These are phyloP conservation scores for Phataginus tetradactyla DNA, from an alignment of 2,797 vertebrate genomes.

Conservation along the genomic window DNA sequence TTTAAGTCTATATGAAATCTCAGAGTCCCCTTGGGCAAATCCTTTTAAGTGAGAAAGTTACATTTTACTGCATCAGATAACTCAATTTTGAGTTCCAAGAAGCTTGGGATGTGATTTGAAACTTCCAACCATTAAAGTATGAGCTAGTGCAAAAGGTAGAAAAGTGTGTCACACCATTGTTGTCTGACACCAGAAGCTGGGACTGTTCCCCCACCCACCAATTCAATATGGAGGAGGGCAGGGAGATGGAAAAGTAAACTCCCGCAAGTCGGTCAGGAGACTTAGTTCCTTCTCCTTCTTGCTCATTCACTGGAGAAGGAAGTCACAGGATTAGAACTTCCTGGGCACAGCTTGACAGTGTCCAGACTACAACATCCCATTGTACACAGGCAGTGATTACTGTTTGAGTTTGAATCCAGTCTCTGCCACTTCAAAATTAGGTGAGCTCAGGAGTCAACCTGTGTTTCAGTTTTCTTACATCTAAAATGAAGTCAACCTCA, in stretches of 20 bases:
- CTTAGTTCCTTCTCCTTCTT: not conserved
- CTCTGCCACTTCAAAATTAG: not conserved
- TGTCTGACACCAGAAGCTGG: not conserved
- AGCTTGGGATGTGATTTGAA: constrained; percentile 58
- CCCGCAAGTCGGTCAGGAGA: not conserved
- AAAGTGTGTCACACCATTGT: constrained; percentile 25
- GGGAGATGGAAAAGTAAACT: not conserved
- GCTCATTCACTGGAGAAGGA: not conserved
- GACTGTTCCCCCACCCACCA: not conserved
- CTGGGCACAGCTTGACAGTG: not conserved
- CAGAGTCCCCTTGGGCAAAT: constrained; percentile 66
- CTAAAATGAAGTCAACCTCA: constrained; percentile 3
- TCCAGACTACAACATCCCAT: not conserved
- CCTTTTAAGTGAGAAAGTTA: constrained; percentile 69
- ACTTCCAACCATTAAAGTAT: constrained; percentile 46
- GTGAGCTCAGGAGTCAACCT: not conserved
- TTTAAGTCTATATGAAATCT: constrained; percentile 74
- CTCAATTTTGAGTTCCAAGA: constrained; percentile 69
- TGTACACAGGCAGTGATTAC: not conserved
- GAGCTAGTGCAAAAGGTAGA: not conserved
- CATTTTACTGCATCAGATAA: constrained; percentile 67
- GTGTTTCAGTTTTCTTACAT: constrained; percentile 25
- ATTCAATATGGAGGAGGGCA: not conserved
- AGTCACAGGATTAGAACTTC: not conserved
- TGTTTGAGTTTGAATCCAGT: constrained; percentile 31